Base-by-base conservation (phyloP, 2,888 invertebrate species). In the Meghimatium bilineatum region DNA sequence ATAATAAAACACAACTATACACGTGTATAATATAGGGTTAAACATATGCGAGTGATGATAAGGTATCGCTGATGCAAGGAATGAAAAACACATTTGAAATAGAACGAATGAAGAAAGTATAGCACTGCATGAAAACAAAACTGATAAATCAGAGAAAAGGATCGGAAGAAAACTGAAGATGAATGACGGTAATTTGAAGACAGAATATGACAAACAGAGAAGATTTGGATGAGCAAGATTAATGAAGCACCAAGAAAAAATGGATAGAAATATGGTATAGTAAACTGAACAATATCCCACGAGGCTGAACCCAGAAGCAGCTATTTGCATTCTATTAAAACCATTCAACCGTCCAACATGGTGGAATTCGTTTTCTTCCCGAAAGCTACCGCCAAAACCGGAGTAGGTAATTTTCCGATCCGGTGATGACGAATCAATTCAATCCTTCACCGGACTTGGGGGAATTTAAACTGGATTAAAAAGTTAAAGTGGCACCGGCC, bases 361-460 rank as follows among this genome's bases (percentile, higher is more conserved):
- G n/a, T 44, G 72, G 14, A 44, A 26, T 49, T 72, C 34, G 23
- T 20, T 72, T n/a, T 49, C 29, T 26, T 44, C 72, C 29, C 72
- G n/a, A n/a, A 23, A 49, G 36, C 20, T n/a, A 49, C 38, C 26
- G 14, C 44, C 72, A 23, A 44, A 49, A n/a, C 44, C 38, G 72
- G 72, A 49, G 72, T 72, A 72, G 49, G 72, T 72, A 72, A 72
- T 72, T 72, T 72, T 49, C 29, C 49, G 44, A n/a, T 29, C 72
- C 17, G 29, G 29, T 49, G 36, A 49, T 44, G 72, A 72, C 29
- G n/a, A 72, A 72, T 72, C 36, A 29, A 20, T 72, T 17, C 49
- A 71, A 71, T 38, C 12, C 44, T 8, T n/a, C 44, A n/a, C 12
- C 17, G 29, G 72, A 8, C 72, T 49, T 12, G 44, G 38, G 6